These are phyloP conservation scores for Zonitis immaculata DNA, from an alignment of 2,888 invertebrate genomes.

Conservation along the genomic window DNA sequence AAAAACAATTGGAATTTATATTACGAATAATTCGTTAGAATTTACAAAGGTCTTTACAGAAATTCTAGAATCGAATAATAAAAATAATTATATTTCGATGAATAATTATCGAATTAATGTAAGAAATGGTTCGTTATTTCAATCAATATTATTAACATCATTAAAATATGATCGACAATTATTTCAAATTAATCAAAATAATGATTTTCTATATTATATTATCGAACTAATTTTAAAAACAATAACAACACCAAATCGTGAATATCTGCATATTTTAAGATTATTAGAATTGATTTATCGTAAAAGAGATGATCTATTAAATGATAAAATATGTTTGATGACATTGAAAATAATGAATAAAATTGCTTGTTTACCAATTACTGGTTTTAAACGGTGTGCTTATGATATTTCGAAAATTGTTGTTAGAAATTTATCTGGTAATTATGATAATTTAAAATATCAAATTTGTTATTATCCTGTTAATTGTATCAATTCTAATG, in stretches of 20 bases:
- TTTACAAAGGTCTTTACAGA: background rate
- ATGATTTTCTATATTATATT: conserved; percentile 2
- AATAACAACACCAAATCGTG: conserved; percentile 14
- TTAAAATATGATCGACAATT: conserved; percentile 7
- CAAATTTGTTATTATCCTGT: conserved; percentile 24
- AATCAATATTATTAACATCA: conserved; percentile 19
- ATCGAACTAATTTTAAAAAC: conserved; percentile 12
- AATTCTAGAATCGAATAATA: background rate
- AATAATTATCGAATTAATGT: conserved; percentile 11
- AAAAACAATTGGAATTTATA: conserved; percentile 5
- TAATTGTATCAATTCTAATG: conserved; percentile 25
- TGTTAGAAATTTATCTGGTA: conserved; percentile 14
- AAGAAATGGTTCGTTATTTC: conserved; percentile 18
- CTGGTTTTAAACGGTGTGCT: conserved; percentile 26
- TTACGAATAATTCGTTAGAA: conserved; percentile 2
- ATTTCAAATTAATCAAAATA: conserved; percentile 4
- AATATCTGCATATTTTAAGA: conserved; percentile 25
- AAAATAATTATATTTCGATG: background rate
- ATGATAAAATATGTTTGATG: conserved; percentile 13
- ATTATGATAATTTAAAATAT: conserved; percentile 13
- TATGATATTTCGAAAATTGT: conserved; percentile 27
- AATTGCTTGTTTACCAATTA: conserved; percentile 24
- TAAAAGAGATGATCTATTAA: conserved; percentile 18
- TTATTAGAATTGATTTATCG: conserved; percentile 25
- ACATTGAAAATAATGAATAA: conserved; percentile 23